Evolutionary conservation across 2,113 vertebrate genomes (phyloP), one percentile per base, ranked within the genome.

Genomic region (Galbula dea): DNA sequence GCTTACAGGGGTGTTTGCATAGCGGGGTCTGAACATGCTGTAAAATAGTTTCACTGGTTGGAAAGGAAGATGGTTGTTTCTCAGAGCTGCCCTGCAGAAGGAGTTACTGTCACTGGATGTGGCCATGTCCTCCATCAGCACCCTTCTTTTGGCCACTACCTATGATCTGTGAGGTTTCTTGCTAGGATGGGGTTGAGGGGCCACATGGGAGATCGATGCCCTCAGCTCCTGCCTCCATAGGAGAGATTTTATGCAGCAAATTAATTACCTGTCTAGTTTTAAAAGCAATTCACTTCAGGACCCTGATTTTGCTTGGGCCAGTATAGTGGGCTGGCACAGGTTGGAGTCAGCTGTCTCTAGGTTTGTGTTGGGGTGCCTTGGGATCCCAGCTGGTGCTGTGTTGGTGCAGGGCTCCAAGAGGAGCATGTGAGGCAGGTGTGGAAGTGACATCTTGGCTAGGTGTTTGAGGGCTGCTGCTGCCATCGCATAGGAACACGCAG

Each of bases 181-280:
- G 0, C 45, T 1, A 3, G 41, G 23, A 48, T 45, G 26, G 12
- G 19, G 10, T 41, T 0, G 8, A n/a, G 59, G 8, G 34, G 5
- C 34, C 26, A 7, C 23, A 5, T 0, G 3, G 49, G 41, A 69
- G 26, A 68, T 48, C 2, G 2, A 22, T 51, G 17, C 21, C 18
- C 22, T 83, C 13, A 45, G 19, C 80, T 76, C 39, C 26, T 41
- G 20, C 32, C 21, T 63, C 14, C 51, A 3, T 12, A 26, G 49
- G 16, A 80, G 24, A 30, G 34, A 55, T 69, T 78, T 74, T 12
- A 9, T 43, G 23, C 15, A 15, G 57, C 46, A 29, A n/a, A n/a
- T n/a, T n/a, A 32, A 36, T 36, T 34, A 7, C 34, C 43, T 71
- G 15, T 71, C 57, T 54, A 14, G 23, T 57, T 81, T 62, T 52